phyloP scores from a whole-genome alignment of 2,888 invertebrate genomes.

The Oligia fasciuncula region DNA sequence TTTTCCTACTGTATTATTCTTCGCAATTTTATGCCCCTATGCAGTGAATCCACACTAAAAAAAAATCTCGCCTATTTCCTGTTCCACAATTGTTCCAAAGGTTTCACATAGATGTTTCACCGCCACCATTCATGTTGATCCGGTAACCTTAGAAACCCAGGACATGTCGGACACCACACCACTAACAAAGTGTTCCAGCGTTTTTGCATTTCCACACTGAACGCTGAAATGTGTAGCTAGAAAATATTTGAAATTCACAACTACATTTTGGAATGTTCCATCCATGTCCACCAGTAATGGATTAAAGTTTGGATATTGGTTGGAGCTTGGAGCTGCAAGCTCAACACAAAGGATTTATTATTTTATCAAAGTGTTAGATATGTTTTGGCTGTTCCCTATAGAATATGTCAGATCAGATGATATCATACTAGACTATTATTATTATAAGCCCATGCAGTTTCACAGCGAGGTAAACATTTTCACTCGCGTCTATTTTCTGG shows the following conservation, averaged over 20 bases:
- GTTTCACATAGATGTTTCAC: slow-evolving; percentile 29
- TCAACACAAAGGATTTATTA: neutral
- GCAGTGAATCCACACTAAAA: neutral
- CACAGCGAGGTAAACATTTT: neutral
- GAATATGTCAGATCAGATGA: neutral
- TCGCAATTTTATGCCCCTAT: neutral
- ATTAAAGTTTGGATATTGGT: slow-evolving; percentile 44
- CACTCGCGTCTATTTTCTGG: neutral
- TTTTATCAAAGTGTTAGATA: neutral
- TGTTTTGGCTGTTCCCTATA: neutral
- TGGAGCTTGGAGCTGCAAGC: neutral
- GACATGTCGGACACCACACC: slow-evolving; percentile 12
- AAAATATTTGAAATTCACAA: slow-evolving; percentile 40
- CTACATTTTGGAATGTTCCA: slow-evolving; percentile 19
- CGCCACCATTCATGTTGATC: slow-evolving; percentile 29
- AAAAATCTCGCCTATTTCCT: slow-evolving; percentile 14
- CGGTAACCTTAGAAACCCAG: slow-evolving; percentile 6
- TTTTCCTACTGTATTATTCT: slow-evolving; percentile 10
- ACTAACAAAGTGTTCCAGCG: slow-evolving; percentile 35
- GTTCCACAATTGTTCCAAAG: slow-evolving; percentile 12
- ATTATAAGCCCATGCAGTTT: neutral
- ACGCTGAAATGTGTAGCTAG: slow-evolving; percentile 24
- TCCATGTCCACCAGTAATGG: slow-evolving; percentile 34
- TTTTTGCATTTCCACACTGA: slow-evolving; percentile 34
- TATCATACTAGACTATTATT: neutral